Percentiles rank a stretch among this genome's conserved stretches.
Evolutionary conservation across 2,888 invertebrate species (phyloP).

Genomic region (Mycalesis mineus): DNA sequence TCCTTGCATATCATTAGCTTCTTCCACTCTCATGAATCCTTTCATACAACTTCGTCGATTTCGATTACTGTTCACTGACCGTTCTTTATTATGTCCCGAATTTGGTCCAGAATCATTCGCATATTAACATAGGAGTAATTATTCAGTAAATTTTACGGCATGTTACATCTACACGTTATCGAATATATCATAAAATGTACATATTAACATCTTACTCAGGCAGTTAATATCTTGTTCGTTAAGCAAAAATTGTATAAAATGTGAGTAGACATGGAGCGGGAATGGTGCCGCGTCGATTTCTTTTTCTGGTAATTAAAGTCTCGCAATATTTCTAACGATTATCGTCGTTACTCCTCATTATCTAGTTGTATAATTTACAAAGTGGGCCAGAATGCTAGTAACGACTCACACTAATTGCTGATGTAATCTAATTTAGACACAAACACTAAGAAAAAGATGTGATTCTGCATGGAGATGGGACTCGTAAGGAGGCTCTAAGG

Average conservation of each 20-base stretch:
- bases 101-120: too few species aligned
- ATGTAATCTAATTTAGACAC: constrained; percentile 2
- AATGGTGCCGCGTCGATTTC: constrained; percentile 26
- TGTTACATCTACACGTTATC: neutral
- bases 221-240: constrained; percentile 12
- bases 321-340: constrained; percentile 23
- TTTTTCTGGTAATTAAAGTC: constrained; percentile 31
- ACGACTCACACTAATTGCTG: neutral
- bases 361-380: constrained; percentile 26
- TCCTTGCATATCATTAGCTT: too few species aligned
- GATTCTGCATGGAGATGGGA: too few species aligned
- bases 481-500: too few species aligned
- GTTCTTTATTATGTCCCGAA: too few species aligned
- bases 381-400: constrained; percentile 16
- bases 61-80: too few species aligned
- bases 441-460: neutral
- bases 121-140: too few species aligned
- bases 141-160: too few species aligned
- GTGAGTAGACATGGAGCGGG: constrained; percentile 11
- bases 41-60: too few species aligned
- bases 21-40: too few species aligned
- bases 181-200: too few species aligned
- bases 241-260: constrained; percentile 14
- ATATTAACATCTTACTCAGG: neutral
- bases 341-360: constrained; percentile 25